phyloP scores from a whole-genome alignment of 2,113 vertebrate genomes.

The Chaetodon trifascialis region DNA sequence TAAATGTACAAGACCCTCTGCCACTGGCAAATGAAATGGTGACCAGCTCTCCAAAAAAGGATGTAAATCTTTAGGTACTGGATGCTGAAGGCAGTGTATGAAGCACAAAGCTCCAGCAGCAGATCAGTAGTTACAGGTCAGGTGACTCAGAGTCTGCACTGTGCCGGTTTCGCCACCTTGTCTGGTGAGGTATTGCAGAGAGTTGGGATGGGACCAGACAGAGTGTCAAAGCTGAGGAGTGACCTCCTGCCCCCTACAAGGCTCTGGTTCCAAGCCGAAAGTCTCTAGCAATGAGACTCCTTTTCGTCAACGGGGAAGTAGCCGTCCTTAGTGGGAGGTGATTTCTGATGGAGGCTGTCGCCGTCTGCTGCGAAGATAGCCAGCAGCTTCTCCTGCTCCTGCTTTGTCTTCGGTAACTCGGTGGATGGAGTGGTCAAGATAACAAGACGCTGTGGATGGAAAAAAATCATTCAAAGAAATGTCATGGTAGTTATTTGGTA shows the following conservation, averaged over 20 bases:
- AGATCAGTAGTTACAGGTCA: slow-evolving; percentile 34
- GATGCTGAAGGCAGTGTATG: slow-evolving; percentile 30
- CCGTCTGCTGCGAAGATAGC: slow-evolving; percentile 70
- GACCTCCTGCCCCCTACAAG: slow-evolving; percentile 31
- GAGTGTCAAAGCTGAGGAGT: slow-evolving; percentile 39
- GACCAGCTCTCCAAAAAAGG: slow-evolving; percentile 4
- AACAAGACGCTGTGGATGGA: slow-evolving; percentile 70
- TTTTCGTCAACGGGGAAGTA: slow-evolving; percentile 81
- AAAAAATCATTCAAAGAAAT: too few species aligned
- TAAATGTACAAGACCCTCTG: slow-evolving; percentile 52
- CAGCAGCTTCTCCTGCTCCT: slow-evolving; percentile 77
- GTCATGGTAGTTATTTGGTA: too few species aligned
- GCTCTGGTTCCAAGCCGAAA: slow-evolving; percentile 12
- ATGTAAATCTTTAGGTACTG: slow-evolving; percentile 23
- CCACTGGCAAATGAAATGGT: slow-evolving; percentile 45
- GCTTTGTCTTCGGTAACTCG: slow-evolving; percentile 80
- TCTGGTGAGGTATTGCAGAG: slow-evolving; percentile 67
- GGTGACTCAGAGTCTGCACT: slow-evolving; percentile 36
- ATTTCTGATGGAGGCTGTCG: slow-evolving; percentile 67
- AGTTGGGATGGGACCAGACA: slow-evolving; percentile 15
- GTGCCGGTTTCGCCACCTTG: slow-evolving; percentile 25
- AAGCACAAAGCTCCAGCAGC: slow-evolving; percentile 42
- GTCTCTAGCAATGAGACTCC: slow-evolving; percentile 82
- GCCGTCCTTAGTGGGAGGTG: slow-evolving; percentile 69
- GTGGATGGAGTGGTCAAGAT: slow-evolving; percentile 78